phyloP scores from a whole-genome alignment of 2,113 vertebrate genomes.

The Phoxinus phoxinus region DNA sequence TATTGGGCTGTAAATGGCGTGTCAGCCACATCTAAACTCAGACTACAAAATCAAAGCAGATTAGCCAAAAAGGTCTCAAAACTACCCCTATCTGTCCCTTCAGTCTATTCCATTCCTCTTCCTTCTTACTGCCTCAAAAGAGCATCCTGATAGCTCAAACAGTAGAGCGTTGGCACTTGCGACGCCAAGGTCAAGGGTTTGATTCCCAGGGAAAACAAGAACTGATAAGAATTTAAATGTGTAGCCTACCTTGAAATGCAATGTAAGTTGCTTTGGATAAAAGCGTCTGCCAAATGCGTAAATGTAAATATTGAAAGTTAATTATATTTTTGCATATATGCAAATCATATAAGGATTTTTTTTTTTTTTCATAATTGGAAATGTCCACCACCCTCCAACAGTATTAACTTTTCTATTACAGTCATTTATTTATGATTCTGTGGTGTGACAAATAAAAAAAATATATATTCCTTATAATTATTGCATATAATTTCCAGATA shows the following conservation, averaged over 20 bases:
- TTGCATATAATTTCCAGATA: too few relatives aligned
- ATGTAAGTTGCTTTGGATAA: too few relatives aligned
- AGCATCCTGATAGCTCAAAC: too few relatives aligned
- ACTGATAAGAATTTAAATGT: too few relatives aligned
- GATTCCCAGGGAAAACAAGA: too few relatives aligned
- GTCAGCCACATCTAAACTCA: constrained; percentile 47
- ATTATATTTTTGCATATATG: neutral
- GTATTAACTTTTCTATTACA: neutral
- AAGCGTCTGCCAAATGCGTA: too few relatives aligned
- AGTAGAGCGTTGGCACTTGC: too few relatives aligned
- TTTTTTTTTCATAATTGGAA: neutral
- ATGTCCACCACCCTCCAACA: neutral
- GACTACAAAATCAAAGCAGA: constrained; percentile 40
- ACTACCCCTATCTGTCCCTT: neutral
- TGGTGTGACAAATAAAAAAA: neutral
- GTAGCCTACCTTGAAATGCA: too few relatives aligned
- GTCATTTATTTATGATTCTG: neutral
- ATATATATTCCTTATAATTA: too few relatives aligned
- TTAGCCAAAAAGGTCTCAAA: constrained; percentile 46
- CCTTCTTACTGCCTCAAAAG: neutral
- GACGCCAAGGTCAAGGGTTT: too few relatives aligned
- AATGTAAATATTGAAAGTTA: neutral
- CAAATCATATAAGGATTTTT: neutral
- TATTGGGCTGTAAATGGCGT: constrained; percentile 53
- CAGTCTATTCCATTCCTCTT: neutral